phyloP scores from a whole-genome alignment of 2,113 vertebrate species.

The Vidua macroura region DNA sequence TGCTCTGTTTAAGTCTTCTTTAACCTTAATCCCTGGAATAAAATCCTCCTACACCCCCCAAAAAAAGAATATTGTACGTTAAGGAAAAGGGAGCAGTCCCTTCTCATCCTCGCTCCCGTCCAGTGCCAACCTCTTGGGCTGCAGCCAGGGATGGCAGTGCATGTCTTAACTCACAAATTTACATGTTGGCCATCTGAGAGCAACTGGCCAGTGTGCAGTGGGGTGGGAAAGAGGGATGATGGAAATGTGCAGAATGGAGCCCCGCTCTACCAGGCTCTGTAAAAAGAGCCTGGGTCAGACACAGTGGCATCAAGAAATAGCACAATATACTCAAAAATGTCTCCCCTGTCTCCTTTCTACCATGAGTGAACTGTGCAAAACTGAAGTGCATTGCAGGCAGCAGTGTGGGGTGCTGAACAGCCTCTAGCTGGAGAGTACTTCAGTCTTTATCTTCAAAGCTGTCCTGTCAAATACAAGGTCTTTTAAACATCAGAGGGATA shows the following conservation, averaged over 20 bases:
- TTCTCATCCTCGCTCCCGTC: not conserved
- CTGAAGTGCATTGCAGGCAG: slow-evolving; percentile 56
- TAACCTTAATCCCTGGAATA: not conserved
- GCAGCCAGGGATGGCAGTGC: not conserved
- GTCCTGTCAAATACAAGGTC: slow-evolving; percentile 71
- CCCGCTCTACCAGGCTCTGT: not conserved
- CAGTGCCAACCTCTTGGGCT: not conserved
- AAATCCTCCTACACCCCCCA: not conserved
- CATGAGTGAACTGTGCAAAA: slow-evolving; percentile 14
- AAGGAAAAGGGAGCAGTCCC: not conserved
- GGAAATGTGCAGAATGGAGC: not conserved
- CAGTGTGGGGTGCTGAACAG: slow-evolving; percentile 68
- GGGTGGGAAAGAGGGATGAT: not conserved
- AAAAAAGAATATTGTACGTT: not conserved
- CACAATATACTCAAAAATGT: slow-evolving; percentile 28
- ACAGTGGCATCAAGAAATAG: slow-evolving; percentile 2
- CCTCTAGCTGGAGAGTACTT: slow-evolving; percentile 70
- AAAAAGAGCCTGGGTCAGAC: not conserved
- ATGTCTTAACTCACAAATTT: not conserved
- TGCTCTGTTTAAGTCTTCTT: not conserved
- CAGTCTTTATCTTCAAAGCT: slow-evolving; percentile 74
- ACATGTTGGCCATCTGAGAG: not conserved
- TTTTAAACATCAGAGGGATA: slow-evolving; percentile 78
- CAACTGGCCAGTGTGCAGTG: not conserved
- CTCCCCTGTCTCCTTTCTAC: slow-evolving; percentile 31